Percentiles rank a stretch among this genome's conserved stretches.
phyloP scores from a whole-genome alignment of 2,888 invertebrate species.

The Drosophila austrosaltans region DNA sequence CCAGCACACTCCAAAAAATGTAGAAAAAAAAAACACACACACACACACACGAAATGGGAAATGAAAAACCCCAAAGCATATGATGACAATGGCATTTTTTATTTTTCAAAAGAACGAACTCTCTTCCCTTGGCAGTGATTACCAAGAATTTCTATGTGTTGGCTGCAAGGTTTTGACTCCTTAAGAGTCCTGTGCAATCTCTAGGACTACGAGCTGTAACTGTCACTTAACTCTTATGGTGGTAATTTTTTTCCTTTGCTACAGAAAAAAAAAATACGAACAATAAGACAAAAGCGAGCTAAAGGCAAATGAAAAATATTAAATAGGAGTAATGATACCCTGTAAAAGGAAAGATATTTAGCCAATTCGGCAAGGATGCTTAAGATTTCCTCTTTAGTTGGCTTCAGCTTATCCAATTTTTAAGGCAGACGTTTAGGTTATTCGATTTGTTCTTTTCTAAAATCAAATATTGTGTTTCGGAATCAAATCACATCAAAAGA shows the following conservation, averaged over 20 bases:
- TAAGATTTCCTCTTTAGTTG: too few relatives aligned
- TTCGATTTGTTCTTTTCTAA: too few relatives aligned
- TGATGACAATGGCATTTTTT: constrained; percentile 60
- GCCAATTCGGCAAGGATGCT: too few relatives aligned
- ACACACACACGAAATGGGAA: not conserved
- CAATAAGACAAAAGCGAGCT: not conserved
- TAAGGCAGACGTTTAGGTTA: too few relatives aligned
- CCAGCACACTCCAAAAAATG: constrained; percentile 4
- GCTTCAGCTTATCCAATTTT: too few relatives aligned
- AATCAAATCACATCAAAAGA: too few relatives aligned
- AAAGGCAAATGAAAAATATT: not conserved
- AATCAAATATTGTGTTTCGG: too few relatives aligned
- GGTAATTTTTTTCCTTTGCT: constrained; percentile 24
- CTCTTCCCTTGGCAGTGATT: constrained; percentile 62
- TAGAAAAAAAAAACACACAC: not conserved
- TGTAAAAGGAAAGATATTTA: not conserved
- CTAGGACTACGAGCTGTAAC: constrained; percentile 34
- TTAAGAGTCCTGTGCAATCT: constrained; percentile 51
- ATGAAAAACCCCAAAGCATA: constrained; percentile 43
- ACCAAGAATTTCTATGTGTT: constrained; percentile 46
- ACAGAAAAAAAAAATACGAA: constrained; percentile 24
- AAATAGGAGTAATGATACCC: not conserved
- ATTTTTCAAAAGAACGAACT: constrained; percentile 29
- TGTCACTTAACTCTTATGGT: constrained; percentile 46
- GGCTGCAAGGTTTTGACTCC: constrained; percentile 62